Evolutionary conservation across 2,888 invertebrate species (phyloP), one percentile per base, ranked within the genome.

Genomic region (Drosophila phalerata): DNA sequence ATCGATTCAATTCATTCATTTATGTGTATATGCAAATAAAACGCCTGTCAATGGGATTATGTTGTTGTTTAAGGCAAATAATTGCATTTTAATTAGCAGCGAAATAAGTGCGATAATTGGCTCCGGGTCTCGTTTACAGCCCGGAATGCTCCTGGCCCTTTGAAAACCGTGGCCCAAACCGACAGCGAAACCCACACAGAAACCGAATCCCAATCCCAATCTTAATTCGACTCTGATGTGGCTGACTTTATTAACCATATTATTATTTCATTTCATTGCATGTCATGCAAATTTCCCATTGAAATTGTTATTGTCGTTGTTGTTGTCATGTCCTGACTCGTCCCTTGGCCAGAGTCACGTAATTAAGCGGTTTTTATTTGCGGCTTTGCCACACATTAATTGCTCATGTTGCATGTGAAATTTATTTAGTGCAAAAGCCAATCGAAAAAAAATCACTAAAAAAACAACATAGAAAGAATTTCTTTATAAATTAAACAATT

Each of bases 331-430:
- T 34, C 13, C 19, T 60, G 43, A 38, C 19, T 38, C 51, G 38
- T 45, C 55, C 48, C 45, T 60, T 40, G 51, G 48, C 47, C 63
- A 11, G 32, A 74, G 80, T 82, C 85, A 85, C 87, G 83, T 81
- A 85, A 85, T 85, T 87, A 87, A 85, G 85, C 85, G 87, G 85
- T 83, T 85, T 85, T 85, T 83, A 85, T 87, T 77, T 87, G 85
- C 79, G 85, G 85, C 81, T 87, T 87, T 85, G 73, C 81, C 75
- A 68, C 85, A 82, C 85, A 85, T 85, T 85, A 85, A 85, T 87
- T 85, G 87, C 73, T 77, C 76, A 77, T 81, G 83, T 85, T 86
- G 78, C 81, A 85, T 85, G 74, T 52, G 71, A 85, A 82, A 75
- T 79, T 72, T 67, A 79, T 76, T 79, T 78, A 72, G 71, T 69